Evolutionary conservation across 2,888 invertebrate genomes (phyloP).

Genomic region (Siphlonurus alternatus): DNA sequence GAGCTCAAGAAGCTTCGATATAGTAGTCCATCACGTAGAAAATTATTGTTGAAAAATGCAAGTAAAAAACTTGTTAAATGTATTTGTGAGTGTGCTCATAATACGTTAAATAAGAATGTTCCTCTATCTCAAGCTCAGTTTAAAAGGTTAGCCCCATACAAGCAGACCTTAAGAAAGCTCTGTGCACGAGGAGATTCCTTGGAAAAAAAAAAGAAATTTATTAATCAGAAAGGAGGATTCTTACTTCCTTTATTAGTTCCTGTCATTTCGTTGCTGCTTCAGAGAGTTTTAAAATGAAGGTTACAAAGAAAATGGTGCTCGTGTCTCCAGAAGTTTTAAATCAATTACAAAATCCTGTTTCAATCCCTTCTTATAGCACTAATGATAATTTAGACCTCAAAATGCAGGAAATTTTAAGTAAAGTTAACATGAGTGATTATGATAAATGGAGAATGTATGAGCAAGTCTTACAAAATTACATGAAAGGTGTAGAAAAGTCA

Average conservation of each 20-base stretch:
- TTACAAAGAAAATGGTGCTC: neutral
- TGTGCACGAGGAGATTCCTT: neutral
- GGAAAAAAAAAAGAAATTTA: neutral
- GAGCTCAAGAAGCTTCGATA: neutral
- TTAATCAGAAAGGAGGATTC: neutral
- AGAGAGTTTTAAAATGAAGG: neutral
- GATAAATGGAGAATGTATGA: neutral
- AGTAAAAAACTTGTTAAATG: neutral
- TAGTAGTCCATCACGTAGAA: too few relatives aligned
- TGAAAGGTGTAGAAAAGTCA: neutral
- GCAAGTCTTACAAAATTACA: neutral
- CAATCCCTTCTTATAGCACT: neutral
- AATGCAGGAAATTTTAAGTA: neutral
- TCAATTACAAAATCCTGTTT: neutral
- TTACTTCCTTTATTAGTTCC: neutral
- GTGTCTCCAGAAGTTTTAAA: neutral
- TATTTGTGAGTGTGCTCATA: neutral
- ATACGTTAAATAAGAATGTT: neutral
- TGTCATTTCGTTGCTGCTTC: neutral
- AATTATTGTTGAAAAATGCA: neutral
- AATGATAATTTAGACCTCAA: neutral
- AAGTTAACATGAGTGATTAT: neutral
- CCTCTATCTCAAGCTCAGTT: neutral
- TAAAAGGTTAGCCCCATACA: neutral
- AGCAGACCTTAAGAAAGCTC: neutral